Conservation (phyloP, 2,113 vertebrate genomes). For the Lucifuga dentata region DNA sequence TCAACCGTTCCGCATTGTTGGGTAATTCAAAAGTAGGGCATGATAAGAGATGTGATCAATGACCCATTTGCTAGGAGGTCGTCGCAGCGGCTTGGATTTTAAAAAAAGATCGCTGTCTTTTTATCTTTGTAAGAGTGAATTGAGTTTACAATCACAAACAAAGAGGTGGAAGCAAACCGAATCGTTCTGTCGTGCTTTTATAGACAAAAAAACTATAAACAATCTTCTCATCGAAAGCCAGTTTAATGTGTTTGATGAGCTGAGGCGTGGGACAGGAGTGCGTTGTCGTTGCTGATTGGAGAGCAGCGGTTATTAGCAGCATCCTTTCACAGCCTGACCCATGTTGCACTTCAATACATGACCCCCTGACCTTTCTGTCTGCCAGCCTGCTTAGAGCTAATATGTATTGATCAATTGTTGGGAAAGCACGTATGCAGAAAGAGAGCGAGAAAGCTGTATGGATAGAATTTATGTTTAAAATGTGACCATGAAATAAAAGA, state of each 20-base stretch:
- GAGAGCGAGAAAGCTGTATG: slow-evolving; percentile 13
- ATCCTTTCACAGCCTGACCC: slow-evolving; percentile 27
- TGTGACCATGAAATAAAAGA: slow-evolving; percentile 17
- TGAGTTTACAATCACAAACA: slow-evolving; percentile 47
- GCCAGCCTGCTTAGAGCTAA: slow-evolving; percentile 33
- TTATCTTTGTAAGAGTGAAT: slow-evolving; percentile 68
- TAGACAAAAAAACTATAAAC: slow-evolving; percentile 16
- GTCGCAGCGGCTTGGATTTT: not conserved
- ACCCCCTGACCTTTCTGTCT: slow-evolving; percentile 51
- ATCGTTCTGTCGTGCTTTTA: slow-evolving; percentile 32
- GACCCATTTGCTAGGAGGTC: slow-evolving; percentile 30
- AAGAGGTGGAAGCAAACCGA: slow-evolving; percentile 20
- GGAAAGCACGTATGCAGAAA: slow-evolving; percentile 7
- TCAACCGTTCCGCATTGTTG: not conserved
- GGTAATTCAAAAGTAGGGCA: slow-evolving; percentile 23
- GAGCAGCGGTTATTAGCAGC: slow-evolving; percentile 43
- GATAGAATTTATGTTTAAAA: slow-evolving; percentile 39
- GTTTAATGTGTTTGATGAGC: slow-evolving; percentile 8
- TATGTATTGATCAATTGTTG: slow-evolving; percentile 56
- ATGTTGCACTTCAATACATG: slow-evolving; percentile 21
- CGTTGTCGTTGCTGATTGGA: not conserved
- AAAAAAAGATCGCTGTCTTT: not conserved
- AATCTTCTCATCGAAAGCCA: slow-evolving; percentile 1
- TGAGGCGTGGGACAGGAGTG: slow-evolving; percentile 10
- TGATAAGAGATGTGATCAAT: slow-evolving; percentile 35